Conservation (phyloP, 2,113 vertebrate species). For the Carassius auratus region DNA sequence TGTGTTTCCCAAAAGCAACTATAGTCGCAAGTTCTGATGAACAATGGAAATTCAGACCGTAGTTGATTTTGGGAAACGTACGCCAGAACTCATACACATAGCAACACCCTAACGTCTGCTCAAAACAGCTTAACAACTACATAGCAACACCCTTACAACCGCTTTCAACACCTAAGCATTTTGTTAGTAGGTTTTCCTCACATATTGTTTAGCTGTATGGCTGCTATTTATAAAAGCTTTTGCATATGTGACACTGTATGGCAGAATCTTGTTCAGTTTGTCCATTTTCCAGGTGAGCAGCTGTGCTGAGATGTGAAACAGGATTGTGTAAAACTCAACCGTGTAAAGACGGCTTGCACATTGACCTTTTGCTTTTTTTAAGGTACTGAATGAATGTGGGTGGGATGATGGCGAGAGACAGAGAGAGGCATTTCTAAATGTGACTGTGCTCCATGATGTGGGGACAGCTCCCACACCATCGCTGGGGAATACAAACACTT, state of each 20-base stretch:
- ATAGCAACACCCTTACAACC: too few relatives aligned
- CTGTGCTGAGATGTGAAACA: background rate
- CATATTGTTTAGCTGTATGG: background rate
- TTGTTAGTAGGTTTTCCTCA: background rate
- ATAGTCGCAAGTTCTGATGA: too few relatives aligned
- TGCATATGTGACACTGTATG: background rate
- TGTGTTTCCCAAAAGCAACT: too few relatives aligned
- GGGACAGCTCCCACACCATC: conserved; percentile 27
- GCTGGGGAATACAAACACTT: conserved; percentile 6
- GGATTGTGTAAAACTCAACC: conserved; percentile 28
- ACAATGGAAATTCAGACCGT: too few relatives aligned
- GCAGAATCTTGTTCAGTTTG: background rate
- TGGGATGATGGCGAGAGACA: background rate
- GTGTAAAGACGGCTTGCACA: conserved; percentile 29
- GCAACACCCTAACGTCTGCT: too few relatives aligned
- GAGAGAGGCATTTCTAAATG: conserved; percentile 14
- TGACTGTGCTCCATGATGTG: background rate
- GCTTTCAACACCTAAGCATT: background rate
- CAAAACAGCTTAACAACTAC: too few relatives aligned
- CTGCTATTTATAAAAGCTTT: background rate
- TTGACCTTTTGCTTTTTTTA: conserved; percentile 42
- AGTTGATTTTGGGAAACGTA: too few relatives aligned
- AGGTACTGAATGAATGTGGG: conserved; percentile 17
- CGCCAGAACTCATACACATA: too few relatives aligned
- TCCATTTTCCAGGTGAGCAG: background rate